Evolutionary conservation across 2,797 vertebrate genomes (phyloP), one percentile per base, ranked within the genome.

Genomic region (Kryptopterus vitreolus): DNA sequence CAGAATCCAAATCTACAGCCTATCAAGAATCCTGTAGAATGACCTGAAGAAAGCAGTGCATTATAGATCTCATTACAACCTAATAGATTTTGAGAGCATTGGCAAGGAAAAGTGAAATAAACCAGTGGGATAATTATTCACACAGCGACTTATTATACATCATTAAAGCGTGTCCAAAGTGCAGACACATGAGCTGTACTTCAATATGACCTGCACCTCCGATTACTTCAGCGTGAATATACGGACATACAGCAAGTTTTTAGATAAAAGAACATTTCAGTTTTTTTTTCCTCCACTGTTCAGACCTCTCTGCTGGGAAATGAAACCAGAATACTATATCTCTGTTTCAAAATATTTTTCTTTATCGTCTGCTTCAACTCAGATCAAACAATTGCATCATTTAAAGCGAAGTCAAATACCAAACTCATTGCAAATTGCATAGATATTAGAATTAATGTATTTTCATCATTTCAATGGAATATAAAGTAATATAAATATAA

Each of bases 211-310:
- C 78, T 58, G 38, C 38, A 61, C 10, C 68, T 80, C 24, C 65
- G 46, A 59, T 73, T 72, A 75, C 66, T 38, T 58, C 74, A 83
- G 61, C 31, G 59, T 73, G 59, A 66, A 80, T 65, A 33, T 35
- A 57, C 33, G 29, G 50, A 55, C 48, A 65, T 76, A 38, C 63
- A 57, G 62, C 22, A 33, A 9, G 61, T 63, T 63, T 43, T 43
- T 43, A 43, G 9, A 35, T 35, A 20, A 63, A 9, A 35, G 61
- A 63, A 9, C 4, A 63, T 22, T 35, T 63, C 18, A 22, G 10
- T 6, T 6, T 43, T 22, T 62, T 35, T 22, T 63, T 24, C 50
- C 59, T 24, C 50, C 59, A 65, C 48, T 26, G 26, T 72, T 72
- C 46, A 55, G 66, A 66, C 50, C 61, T 48, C 22, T 55, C 78